Evolutionary conservation across 2,797 vertebrate genomes (phyloP).

Genomic region (Buceros bicornis): DNA sequence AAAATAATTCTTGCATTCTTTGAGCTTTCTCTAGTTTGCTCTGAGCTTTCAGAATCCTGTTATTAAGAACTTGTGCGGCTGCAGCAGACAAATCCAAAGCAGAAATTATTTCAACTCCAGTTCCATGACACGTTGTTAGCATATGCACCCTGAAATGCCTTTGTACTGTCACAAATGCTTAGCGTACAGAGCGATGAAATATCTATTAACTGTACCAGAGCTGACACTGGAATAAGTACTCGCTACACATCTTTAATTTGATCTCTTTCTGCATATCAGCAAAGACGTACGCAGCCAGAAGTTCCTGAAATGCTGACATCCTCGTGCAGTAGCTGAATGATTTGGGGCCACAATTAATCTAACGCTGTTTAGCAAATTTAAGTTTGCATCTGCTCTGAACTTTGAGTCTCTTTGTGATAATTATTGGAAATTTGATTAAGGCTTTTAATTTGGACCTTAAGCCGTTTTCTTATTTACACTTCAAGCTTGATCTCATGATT

Average conservation of each 20-base stretch:
- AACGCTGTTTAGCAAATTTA: background rate
- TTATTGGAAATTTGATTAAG: background rate
- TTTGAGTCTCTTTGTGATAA: background rate
- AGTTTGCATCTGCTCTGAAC: background rate
- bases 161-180: conserved; percentile 35
- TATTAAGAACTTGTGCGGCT: background rate
- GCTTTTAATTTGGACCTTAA: background rate
- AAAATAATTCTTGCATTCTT: background rate
- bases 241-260: background rate
- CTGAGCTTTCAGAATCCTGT: background rate
- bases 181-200: background rate
- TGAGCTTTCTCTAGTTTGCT: background rate
- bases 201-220: background rate
- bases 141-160: background rate
- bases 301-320: background rate
- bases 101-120: background rate
- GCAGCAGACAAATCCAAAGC: background rate
- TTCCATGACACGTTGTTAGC: background rate
- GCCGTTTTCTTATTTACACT: background rate
- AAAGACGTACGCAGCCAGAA: background rate
- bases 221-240: background rate
- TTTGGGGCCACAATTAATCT: background rate
- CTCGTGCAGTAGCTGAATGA: background rate
- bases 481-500: background rate
- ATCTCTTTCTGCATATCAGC: background rate